Conservation (phyloP, 2,888 invertebrate species). For the Lepas anatifera region DNA sequence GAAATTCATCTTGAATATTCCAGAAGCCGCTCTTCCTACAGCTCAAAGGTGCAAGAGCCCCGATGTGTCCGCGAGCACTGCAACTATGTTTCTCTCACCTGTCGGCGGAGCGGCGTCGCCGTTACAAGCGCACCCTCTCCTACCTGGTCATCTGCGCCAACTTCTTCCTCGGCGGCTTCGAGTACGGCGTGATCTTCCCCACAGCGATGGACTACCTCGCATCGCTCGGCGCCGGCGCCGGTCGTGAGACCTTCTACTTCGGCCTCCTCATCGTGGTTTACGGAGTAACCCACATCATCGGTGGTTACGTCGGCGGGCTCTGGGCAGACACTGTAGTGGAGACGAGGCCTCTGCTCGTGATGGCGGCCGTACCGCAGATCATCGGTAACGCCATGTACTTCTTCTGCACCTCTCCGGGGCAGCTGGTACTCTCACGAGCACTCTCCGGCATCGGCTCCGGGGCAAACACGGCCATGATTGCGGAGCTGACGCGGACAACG, state of each 20-base stretch:
- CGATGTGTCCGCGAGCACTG: neutral
- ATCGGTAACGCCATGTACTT: neutral
- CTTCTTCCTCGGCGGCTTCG: slow-evolving; percentile 2
- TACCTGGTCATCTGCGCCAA: neutral
- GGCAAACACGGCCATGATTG: neutral
- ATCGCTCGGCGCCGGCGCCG: neutral
- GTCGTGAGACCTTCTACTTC: neutral
- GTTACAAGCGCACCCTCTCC: neutral
- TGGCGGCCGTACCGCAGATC: neutral
- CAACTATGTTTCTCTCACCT: neutral
- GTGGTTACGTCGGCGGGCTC: neutral
- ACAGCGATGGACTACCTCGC: neutral
- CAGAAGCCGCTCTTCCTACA: too few relatives aligned
- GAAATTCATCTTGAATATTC: too few relatives aligned
- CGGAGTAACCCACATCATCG: neutral
- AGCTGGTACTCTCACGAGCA: neutral
- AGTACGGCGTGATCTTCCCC: slow-evolving; percentile 1
- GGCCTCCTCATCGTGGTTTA: neutral
- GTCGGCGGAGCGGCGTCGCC: neutral
- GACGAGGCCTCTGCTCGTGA: neutral
- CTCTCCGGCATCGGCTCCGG: neutral
- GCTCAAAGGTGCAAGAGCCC: too few relatives aligned
- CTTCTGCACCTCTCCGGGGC: neutral
- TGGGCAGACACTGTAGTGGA: neutral
- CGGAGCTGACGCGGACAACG: neutral